These are phyloP conservation scores for Aptenodytes forsteri DNA, from an alignment of 2,113 vertebrate species.

Conservation along the genomic window DNA sequence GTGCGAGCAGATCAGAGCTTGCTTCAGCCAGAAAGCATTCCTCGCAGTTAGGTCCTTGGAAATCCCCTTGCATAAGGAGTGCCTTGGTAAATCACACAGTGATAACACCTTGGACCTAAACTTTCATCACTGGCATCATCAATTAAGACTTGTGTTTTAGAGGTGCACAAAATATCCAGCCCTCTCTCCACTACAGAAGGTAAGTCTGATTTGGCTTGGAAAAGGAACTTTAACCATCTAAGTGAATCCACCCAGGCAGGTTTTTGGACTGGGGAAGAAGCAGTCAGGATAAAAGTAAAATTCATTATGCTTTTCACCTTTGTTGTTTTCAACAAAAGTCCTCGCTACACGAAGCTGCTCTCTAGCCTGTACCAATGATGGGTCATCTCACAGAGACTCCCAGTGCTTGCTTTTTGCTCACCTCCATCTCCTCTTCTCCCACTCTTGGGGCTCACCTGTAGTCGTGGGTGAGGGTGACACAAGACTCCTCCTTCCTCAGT, in stretches of 20 bases:
- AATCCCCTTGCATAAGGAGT: conserved; percentile 14
- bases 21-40: conserved; percentile 4
- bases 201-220: neutral
- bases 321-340: neutral
- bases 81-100: neutral
- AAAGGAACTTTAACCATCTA: neutral
- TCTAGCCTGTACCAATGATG: fast-evolving
- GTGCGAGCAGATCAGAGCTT: neutral
- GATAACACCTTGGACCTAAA: neutral
- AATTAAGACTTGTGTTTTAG: neutral
- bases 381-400: neutral
- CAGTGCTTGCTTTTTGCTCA: neutral
- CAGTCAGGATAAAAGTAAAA: neutral
- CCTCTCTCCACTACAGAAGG: neutral
- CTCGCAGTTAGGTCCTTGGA: neutral
- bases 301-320: neutral
- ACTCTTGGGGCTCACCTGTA: conserved; percentile 32
- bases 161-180: neutral
- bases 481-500: conserved; percentile 82
- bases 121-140: neutral
- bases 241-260: neutral
- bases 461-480: conserved; percentile 75
- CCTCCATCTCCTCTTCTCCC: neutral
- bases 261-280: neutral
- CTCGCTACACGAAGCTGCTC: neutral